These are phyloP conservation scores for Idaea biselata DNA, from an alignment of 2,888 invertebrate species.

Conservation along the genomic window DNA sequence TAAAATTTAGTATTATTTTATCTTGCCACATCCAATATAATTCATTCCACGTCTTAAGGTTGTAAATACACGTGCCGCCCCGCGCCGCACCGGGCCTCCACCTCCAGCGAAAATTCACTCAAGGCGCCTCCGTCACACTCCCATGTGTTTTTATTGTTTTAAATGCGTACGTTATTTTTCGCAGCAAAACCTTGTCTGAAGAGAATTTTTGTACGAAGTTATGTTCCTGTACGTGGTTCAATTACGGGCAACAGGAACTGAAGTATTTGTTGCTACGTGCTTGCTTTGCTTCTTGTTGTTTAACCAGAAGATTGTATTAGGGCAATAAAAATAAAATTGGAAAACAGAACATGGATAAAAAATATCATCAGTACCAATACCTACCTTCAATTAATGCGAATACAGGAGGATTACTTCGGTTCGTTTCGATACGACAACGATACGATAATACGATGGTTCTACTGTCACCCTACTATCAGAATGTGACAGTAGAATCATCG, in stretches of 20 bases:
- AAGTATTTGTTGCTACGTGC: conserved; percentile 33
- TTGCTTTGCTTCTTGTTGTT: conserved; percentile 30
- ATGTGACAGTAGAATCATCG: too few relatives aligned
- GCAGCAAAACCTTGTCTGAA: conserved; percentile 48
- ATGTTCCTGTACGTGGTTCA: conserved; percentile 56
- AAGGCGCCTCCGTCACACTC: conserved; percentile 56
- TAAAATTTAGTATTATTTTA: neutral
- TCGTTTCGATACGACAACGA: too few relatives aligned
- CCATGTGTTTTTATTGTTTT: conserved; percentile 73
- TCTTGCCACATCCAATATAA: conserved; percentile 38
- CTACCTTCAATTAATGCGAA: neutral
- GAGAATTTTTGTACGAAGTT: conserved; percentile 55
- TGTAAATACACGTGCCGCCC: conserved; percentile 40
- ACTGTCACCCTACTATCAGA: too few relatives aligned
- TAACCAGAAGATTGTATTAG: conserved; percentile 10
- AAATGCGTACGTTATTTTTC: conserved; percentile 71
- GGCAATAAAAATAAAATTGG: neutral
- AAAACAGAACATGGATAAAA: neutral
- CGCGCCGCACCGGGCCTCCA: conserved; percentile 23
- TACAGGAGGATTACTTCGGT: too few relatives aligned
- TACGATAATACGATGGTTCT: too few relatives aligned
- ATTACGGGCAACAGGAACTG: conserved; percentile 47
- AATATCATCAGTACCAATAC: too few relatives aligned
- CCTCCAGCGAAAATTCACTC: conserved; percentile 65
- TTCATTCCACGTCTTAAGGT: conserved; percentile 19